A percentile compares a stretch with the other conserved stretches of the same genome.
These are phyloP conservation scores for Eidolon dupreanum DNA, from an alignment of 2,797 vertebrate genomes.

Conservation along the genomic window DNA sequence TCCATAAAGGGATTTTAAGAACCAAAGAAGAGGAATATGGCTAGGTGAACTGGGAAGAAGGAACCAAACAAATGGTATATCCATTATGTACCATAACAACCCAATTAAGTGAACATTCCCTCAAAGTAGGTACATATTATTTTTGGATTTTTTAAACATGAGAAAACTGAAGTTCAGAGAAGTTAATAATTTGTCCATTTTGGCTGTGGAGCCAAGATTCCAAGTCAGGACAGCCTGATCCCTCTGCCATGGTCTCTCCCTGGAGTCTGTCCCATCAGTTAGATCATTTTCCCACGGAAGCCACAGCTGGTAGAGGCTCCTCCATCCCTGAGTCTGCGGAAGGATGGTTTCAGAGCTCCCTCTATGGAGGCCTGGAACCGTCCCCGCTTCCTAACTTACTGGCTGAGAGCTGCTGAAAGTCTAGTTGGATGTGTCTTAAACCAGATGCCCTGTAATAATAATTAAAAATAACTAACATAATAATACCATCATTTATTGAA, in stretches of 20 bases:
- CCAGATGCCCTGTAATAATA: neutral
- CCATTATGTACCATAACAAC: neutral
- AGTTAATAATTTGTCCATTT: neutral
- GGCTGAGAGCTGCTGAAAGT: neutral
- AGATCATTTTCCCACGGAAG: neutral
- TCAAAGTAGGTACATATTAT: neutral
- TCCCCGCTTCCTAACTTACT: neutral
- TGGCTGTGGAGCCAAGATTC: neutral
- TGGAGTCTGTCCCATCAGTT: neutral
- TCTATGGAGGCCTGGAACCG: neutral
- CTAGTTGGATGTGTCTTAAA: neutral
- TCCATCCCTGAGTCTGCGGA: neutral
- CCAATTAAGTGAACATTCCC: neutral
- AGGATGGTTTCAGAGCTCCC: neutral
- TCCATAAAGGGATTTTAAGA: neutral
- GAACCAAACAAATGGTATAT: neutral
- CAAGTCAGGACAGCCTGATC: neutral
- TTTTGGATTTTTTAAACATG: slow-evolving; percentile 27
- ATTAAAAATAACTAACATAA: neutral
- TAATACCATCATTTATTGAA: neutral
- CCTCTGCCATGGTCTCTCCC: neutral
- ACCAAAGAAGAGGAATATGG: neutral
- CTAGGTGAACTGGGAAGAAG: neutral
- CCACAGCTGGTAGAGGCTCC: neutral
- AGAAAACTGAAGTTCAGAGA: slow-evolving; percentile 6